Evolutionary conservation across 2,797 vertebrate species (phyloP).

Genomic region (Clamator glandarius): DNA sequence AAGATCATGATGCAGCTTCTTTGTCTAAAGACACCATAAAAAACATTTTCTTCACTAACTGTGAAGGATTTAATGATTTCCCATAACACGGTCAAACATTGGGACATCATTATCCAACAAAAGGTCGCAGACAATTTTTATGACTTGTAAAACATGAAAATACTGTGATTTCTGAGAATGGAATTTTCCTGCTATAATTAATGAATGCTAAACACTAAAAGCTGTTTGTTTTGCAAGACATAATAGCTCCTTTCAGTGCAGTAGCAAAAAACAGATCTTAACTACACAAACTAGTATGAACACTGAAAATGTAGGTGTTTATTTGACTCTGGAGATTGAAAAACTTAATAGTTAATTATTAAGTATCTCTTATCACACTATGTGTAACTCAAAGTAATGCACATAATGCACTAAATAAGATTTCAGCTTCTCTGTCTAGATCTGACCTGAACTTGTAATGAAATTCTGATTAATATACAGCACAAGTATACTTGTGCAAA

Average conservation of each 20-base stretch:
- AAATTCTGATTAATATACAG: constrained; percentile 14
- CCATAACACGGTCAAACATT: neutral
- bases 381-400: neutral
- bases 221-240: neutral
- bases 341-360: constrained; percentile 22
- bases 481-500: neutral
- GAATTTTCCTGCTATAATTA: neutral
- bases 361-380: neutral
- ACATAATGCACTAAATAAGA: neutral
- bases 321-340: constrained; percentile 10
- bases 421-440: neutral
- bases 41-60: constrained; percentile 41
- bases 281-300: neutral
- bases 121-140: constrained; percentile 22
- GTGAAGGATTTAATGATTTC: constrained; percentile 41
- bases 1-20: neutral
- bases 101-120: constrained; percentile 15
- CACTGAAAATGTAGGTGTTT: constrained; percentile 5
- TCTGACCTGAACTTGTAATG: neutral
- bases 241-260: neutral
- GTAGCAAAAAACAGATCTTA: neutral
- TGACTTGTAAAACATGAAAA: constrained; percentile 36
- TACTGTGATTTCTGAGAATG: neutral
- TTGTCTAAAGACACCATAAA: constrained; percentile 30
- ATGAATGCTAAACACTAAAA: neutral